phyloP scores from a whole-genome alignment of 2,888 invertebrate genomes.

The Tiliacea aurago region DNA sequence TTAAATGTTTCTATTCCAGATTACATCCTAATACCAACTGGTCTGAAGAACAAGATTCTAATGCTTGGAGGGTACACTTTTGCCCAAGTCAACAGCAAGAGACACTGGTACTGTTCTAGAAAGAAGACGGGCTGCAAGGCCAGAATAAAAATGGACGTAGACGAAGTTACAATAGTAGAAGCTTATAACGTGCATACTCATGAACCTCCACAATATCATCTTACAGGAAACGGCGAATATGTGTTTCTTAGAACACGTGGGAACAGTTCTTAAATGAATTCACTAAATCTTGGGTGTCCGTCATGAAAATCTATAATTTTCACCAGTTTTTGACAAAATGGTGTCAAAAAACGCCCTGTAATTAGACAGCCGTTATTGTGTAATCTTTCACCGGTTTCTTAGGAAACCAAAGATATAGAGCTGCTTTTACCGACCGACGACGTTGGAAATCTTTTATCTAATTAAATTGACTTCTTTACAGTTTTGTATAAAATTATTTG shows the following conservation, averaged over 20 bases:
- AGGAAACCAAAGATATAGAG: neutral
- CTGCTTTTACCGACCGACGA: neutral
- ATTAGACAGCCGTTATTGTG: too few species aligned
- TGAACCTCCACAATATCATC: constrained; percentile 63
- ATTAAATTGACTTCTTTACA: neutral
- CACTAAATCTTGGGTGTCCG: neutral
- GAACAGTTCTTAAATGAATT: neutral
- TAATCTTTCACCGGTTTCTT: neutral
- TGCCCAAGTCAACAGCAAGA: constrained; percentile 54
- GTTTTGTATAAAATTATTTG: neutral
- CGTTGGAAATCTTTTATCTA: neutral
- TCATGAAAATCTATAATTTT: too few species aligned
- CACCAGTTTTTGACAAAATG: too few species aligned
- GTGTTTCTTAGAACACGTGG: constrained; percentile 34
- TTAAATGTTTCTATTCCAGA: constrained; percentile 6
- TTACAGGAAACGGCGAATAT: constrained; percentile 61
- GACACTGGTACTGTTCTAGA: constrained; percentile 64
- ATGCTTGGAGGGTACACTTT: constrained; percentile 68
- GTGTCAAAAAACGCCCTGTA: too few species aligned
- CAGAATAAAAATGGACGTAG: constrained; percentile 57
- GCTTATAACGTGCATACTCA: constrained; percentile 65
- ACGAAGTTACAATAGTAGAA: constrained; percentile 54
- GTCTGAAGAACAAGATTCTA: constrained; percentile 53
- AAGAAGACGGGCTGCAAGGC: constrained; percentile 64
- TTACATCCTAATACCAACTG: constrained; percentile 53